Evolutionary conservation across 2,888 invertebrate genomes (phyloP), one percentile per base, ranked within the genome.

Genomic region (Dryococelus australis): DNA sequence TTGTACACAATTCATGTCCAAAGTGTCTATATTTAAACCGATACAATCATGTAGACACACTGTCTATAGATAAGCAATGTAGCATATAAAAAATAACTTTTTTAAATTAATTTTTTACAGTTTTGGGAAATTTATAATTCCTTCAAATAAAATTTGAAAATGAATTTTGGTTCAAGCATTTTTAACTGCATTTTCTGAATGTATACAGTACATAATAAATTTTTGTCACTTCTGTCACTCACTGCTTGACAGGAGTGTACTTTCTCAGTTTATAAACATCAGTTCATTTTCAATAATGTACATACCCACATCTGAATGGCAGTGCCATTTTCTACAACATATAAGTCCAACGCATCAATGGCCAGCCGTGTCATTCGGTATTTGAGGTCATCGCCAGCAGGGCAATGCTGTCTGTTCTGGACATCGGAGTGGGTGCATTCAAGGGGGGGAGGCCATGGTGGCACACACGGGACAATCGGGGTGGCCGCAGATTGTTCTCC

Each of bases 281-380:
- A 16, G n/a, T n/a, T n/a, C n/a, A 47, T 16, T 47, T 16, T 5
- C 47, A 13, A 16, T 6, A 13, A 47, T 47, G 16, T 47, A 78
- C 91, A 91, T 91, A 95, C 95, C 97, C 97, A 97, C 0, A 98
- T 93, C 91, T 98, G 97, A 51, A 98, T 93, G 0, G 98, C 97
- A 5, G 98, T 97, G 83, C 97, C 97, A 65, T 95, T 94, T 92
- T 99, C 99, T 84, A 98, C 97, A 86, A 99, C 92, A 93, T 97
- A 98, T 84, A 99, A 94, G 92, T 99, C 98, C 3, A 99, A 93
- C 2, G 97, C 96, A 92, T 99, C 98, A 53, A 99, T 94, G 0
- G 97, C 96, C 3, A 98, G 94, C 84, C 99, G 94, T 10, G 97
- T 96, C 96, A 99, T 97, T 92, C 97, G 95, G 92, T 99, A 99